Percentiles rank a stretch among this genome's conserved stretches.
phyloP scores from a whole-genome alignment of 2,888 invertebrate species.

The Gortyna flavago region DNA sequence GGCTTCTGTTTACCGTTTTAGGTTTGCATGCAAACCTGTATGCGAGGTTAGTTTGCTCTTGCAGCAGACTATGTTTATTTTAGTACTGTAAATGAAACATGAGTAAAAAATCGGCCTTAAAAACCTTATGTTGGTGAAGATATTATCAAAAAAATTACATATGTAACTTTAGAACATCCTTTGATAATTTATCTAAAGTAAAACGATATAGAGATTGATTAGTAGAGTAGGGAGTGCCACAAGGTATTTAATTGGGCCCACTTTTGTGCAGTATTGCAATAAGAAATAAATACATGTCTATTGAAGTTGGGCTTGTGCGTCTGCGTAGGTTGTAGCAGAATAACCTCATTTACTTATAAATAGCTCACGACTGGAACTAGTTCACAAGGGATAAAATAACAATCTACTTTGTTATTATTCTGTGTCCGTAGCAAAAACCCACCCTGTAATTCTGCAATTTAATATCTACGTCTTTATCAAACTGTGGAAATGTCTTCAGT shows the following conservation, averaged over 20 bases:
- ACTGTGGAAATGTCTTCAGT: neutral
- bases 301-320: neutral
- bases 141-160: neutral
- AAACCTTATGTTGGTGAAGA: neutral
- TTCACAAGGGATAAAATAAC: constrained; percentile 47
- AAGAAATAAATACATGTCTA: neutral
- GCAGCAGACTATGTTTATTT: constrained; percentile 8
- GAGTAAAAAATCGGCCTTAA: neutral
- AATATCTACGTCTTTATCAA: constrained; percentile 7
- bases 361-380: constrained; percentile 42
- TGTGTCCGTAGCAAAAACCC: constrained; percentile 8
- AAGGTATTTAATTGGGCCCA: constrained; percentile 2
- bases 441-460: constrained; percentile 11
- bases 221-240: neutral
- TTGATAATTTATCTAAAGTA: neutral
- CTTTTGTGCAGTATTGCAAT: neutral
- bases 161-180: neutral
- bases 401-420: constrained; percentile 26
- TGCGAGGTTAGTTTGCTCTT: constrained; percentile 8
- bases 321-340: constrained; percentile 12
- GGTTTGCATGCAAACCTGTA: constrained; percentile 1
- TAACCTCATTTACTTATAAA: constrained; percentile 42
- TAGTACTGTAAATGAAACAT: constrained; percentile 3
- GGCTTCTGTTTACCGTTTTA: neutral
- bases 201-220: neutral